Percentiles rank a stretch among this genome's conserved stretches.
phyloP scores from a whole-genome alignment of 2,888 invertebrate genomes.

The Eristalinus aeneus region DNA sequence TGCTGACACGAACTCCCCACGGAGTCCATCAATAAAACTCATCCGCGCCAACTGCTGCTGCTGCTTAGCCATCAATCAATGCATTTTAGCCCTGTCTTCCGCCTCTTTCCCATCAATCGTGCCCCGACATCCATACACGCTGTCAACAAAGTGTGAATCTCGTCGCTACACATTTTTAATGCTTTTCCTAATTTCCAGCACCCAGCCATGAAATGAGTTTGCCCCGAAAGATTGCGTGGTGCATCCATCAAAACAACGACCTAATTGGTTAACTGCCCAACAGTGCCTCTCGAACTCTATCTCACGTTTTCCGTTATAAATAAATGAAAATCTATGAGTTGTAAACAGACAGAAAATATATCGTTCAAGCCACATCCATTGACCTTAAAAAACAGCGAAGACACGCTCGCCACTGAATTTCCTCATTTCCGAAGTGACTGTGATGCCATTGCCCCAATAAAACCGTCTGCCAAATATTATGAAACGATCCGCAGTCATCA shows the following conservation, averaged over 20 bases:
- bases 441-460: constrained; percentile 55
- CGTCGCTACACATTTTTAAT: neutral
- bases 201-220: neutral
- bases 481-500: constrained; percentile 18
- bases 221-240: neutral
- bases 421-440: constrained; percentile 20
- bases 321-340: neutral
- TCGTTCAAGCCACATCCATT: constrained; percentile 1
- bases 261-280: neutral
- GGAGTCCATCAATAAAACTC: neutral
- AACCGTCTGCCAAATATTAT: constrained; percentile 42
- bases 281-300: neutral
- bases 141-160: neutral
- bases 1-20: neutral
- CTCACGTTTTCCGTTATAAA: neutral
- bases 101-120: neutral
- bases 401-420: constrained; percentile 17
- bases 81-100: neutral
- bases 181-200: neutral
- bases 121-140: neutral
- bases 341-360: constrained; percentile 31
- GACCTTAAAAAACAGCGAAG: constrained; percentile 33
- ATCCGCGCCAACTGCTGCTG: neutral
- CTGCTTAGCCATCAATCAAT: neutral
- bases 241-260: neutral